Evolutionary conservation across 2,113 vertebrate genomes (phyloP).

Genomic region (Barnardius zonarius): DNA sequence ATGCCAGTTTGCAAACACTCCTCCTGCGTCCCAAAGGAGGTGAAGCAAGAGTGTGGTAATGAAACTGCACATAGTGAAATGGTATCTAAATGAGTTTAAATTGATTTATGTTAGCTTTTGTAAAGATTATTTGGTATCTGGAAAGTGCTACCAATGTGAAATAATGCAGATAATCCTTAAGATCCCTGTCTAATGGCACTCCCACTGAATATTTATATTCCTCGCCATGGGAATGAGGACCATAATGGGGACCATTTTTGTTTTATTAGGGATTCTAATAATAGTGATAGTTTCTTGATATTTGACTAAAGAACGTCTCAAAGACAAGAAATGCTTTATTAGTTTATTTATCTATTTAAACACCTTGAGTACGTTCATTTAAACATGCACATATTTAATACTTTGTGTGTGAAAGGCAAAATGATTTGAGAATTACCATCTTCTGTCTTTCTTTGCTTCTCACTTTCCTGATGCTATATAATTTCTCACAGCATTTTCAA

Average conservation of each 20-base stretch:
- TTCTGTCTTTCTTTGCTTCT: not conserved
- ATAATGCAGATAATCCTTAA: constrained; percentile 77
- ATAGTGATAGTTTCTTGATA: not conserved
- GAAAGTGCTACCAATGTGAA: constrained; percentile 79
- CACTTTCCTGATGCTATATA: not conserved
- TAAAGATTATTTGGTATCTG: constrained; percentile 77
- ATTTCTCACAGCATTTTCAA: not conserved
- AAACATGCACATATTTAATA: not conserved
- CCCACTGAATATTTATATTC: constrained; percentile 80
- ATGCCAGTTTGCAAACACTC: constrained; percentile 69
- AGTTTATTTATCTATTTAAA: not conserved
- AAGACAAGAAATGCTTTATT: not conserved
- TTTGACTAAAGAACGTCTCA: not conserved
- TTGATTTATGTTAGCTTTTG: constrained; percentile 81
- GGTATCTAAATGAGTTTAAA: constrained; percentile 82
- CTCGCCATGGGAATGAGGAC: constrained; percentile 75
- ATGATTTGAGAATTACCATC: not conserved
- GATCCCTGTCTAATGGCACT: constrained; percentile 81
- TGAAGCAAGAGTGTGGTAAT: constrained; percentile 78
- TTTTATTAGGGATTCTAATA: constrained; percentile 78
- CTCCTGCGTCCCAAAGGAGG: constrained; percentile 68
- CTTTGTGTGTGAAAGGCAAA: not conserved
- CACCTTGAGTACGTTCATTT: not conserved
- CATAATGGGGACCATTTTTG: constrained; percentile 83
- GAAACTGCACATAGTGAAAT: constrained; percentile 78